phyloP scores from a whole-genome alignment of 1,140 invertebrate genomes.

The Brachionus calyciflorus region DNA sequence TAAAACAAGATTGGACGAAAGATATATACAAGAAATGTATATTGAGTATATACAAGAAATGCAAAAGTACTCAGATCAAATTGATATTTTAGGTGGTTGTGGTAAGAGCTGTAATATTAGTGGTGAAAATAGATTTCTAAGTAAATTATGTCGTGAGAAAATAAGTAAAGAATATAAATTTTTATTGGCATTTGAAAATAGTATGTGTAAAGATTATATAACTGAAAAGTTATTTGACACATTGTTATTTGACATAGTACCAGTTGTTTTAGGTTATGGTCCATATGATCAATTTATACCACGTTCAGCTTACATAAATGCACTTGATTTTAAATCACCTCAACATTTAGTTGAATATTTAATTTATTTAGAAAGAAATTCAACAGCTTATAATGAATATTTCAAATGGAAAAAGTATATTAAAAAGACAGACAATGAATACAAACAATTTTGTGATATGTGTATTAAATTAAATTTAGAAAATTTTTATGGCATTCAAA shows the following conservation, averaged over 20 bases:
- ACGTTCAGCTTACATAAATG: conserved; percentile 42
- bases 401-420: conserved; percentile 36
- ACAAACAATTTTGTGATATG: conserved; percentile 33
- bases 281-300: conserved; percentile 29
- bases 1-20: not conserved
- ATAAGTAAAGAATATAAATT: conserved; percentile 51
- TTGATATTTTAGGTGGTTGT: conserved; percentile 50
- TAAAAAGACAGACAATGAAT: not conserved
- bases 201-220: conserved; percentile 52
- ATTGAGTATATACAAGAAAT: conserved; percentile 21
- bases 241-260: conserved; percentile 40
- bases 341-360: conserved; percentile 48
- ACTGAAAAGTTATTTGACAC: conserved; percentile 52
- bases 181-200: conserved; percentile 53
- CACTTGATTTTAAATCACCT: conserved; percentile 47
- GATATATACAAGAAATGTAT: not conserved
- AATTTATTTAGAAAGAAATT: conserved; percentile 36
- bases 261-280: conserved; percentile 27
- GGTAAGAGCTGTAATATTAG: conserved; percentile 20
- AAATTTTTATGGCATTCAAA: conserved; percentile 3
- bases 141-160: conserved; percentile 31
- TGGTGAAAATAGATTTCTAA: not conserved
- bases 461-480: conserved; percentile 34
- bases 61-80: conserved; percentile 17
- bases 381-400: conserved; percentile 10